Evolutionary conservation across 2,113 vertebrate genomes (phyloP).

Genomic region (Dipodomys spectabilis): DNA sequence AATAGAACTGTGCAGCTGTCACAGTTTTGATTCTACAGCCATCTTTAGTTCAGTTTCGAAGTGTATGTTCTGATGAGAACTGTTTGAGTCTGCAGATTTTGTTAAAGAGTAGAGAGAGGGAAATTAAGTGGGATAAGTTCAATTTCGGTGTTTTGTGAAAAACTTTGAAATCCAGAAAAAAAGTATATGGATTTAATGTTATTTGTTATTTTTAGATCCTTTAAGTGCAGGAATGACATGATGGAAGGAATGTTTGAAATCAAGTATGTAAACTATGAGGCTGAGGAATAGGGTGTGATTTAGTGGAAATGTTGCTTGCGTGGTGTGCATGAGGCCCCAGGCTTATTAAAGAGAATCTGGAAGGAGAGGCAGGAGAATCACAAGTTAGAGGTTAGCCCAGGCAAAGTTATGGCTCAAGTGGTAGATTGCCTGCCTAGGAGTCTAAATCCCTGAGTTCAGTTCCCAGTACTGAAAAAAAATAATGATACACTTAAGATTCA

Average conservation of each 20-base stretch:
- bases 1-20: background rate
- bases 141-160: background rate
- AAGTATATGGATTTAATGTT: background rate
- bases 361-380: too few species aligned
- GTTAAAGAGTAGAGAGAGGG: background rate
- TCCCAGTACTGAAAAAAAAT: background rate
- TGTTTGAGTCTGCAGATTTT: background rate
- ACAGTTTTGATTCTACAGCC: background rate
- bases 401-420: background rate
- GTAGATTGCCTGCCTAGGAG: background rate
- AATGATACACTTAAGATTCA: background rate
- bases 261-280: background rate
- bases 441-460: background rate
- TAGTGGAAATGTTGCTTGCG: too few species aligned
- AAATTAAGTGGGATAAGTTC: background rate
- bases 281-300: too few species aligned
- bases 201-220: background rate
- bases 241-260: background rate
- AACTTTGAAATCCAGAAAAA: background rate
- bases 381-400: too few species aligned
- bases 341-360: too few species aligned
- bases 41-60: background rate
- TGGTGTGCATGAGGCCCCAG: too few species aligned
- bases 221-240: background rate
- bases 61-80: background rate